A percentile compares a stretch with the other conserved stretches of the same genome.
Conservation (phyloP, 2,888 invertebrate genomes). For the Horisme vitalbata region DNA sequence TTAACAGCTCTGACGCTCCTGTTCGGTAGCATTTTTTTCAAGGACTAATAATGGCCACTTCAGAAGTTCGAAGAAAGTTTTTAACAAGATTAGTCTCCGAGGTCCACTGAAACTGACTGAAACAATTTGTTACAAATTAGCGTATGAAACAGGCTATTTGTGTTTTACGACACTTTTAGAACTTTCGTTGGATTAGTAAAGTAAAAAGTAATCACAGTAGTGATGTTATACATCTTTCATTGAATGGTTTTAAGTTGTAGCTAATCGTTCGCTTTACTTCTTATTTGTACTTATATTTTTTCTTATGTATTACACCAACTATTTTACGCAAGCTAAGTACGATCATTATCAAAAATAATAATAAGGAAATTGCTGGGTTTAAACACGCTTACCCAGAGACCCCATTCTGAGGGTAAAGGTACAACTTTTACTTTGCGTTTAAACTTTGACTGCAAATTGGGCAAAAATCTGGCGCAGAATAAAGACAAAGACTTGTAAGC, state of each 20-base stretch:
- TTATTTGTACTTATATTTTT: too few relatives aligned
- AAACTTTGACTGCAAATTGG: slow-evolving; percentile 14
- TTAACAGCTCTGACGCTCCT: slow-evolving; percentile 17
- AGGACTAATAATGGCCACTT: slow-evolving; percentile 29
- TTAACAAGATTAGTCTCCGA: slow-evolving; percentile 47
- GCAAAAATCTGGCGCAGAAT: not conserved
- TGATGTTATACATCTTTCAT: too few relatives aligned
- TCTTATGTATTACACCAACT: too few relatives aligned
- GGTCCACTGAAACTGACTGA: slow-evolving; percentile 42
- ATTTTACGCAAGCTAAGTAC: too few relatives aligned
- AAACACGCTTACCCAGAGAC: too few relatives aligned
- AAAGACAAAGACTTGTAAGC: slow-evolving; percentile 16
- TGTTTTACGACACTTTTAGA: slow-evolving; percentile 15
- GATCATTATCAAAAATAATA: too few relatives aligned
- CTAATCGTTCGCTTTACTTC: too few relatives aligned
- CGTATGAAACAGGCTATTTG: slow-evolving; percentile 36
- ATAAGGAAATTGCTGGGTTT: too few relatives aligned
- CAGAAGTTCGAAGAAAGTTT: slow-evolving; percentile 34
- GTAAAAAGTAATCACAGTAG: not conserved
- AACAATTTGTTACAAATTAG: slow-evolving; percentile 51
- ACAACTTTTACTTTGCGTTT: not conserved
- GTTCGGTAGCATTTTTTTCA: slow-evolving; percentile 23
- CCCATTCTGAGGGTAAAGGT: too few relatives aligned
- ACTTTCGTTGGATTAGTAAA: slow-evolving; percentile 2
- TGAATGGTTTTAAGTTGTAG: too few relatives aligned